Percentiles rank a stretch among this genome's conserved stretches.
These are phyloP conservation scores for Cephus cinctus DNA, from an alignment of 1,140 invertebrate genomes.

Conservation along the genomic window DNA sequence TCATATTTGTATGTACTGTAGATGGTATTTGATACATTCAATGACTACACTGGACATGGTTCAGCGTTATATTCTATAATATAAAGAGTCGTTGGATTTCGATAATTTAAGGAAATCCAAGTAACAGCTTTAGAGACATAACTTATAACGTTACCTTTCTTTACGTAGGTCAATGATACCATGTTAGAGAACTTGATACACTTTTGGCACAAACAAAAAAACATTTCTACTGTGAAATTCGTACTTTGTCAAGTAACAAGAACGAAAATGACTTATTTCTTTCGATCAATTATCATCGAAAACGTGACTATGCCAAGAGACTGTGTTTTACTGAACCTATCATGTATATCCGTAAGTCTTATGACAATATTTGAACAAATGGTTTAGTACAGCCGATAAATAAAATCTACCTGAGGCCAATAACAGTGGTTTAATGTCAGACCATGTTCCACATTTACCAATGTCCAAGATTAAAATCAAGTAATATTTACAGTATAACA, in stretches of 20 bases:
- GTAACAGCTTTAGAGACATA: not conserved
- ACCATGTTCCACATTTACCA: too few relatives aligned
- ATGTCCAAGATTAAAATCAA: too few relatives aligned
- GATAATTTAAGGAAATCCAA: not conserved
- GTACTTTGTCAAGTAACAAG: not conserved
- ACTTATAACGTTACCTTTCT: conserved; percentile 28
- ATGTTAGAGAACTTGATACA: conserved; percentile 30
- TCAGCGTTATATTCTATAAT: conserved; percentile 5
- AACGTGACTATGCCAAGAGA: not conserved
- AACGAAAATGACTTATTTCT: too few relatives aligned
- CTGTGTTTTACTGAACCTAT: conserved; percentile 26
- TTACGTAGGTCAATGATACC: conserved; percentile 24
- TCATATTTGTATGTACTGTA: not conserved
- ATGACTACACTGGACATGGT: too few relatives aligned
- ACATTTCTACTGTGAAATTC: not conserved
- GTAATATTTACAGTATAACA: too few relatives aligned
- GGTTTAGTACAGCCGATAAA: too few relatives aligned
- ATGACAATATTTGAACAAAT: conserved; percentile 41
- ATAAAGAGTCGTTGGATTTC: too few relatives aligned
- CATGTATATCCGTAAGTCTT: conserved; percentile 34
- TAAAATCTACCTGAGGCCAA: too few relatives aligned
- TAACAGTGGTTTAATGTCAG: too few relatives aligned
- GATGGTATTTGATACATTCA: not conserved
- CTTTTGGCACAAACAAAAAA: conserved; percentile 25
- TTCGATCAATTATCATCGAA: not conserved